Evolutionary conservation across 2,888 invertebrate species (phyloP).

Genomic region (Thysanoteuthis rhombus): DNA sequence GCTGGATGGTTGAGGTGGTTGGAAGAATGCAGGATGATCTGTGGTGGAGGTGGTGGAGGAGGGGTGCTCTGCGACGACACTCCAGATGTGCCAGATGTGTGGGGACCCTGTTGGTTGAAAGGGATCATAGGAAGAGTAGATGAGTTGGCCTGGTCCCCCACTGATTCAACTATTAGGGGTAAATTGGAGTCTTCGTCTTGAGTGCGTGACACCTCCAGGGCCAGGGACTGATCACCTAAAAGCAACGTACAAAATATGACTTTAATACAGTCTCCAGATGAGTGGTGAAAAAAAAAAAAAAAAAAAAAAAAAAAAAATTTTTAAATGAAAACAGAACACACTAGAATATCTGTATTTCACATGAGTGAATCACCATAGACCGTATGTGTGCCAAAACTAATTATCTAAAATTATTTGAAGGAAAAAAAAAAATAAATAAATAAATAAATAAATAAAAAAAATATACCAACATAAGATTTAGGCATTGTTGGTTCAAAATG

Average conservation of each 20-base stretch:
- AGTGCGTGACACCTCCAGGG: neutral
- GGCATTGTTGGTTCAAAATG: too few species aligned
- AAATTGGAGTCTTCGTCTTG: slow-evolving; percentile 17
- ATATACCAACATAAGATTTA: too few species aligned
- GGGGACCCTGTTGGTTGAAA: slow-evolving; percentile 48
- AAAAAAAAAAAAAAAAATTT: too few species aligned
- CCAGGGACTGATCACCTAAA: neutral
- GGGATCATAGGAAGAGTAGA: slow-evolving; percentile 50
- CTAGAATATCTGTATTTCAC: too few species aligned
- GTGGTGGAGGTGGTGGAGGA: slow-evolving; percentile 40
- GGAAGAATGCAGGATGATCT: slow-evolving; percentile 41
- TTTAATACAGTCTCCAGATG: neutral
- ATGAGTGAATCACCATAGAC: too few species aligned
- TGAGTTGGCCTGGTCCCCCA: slow-evolving; percentile 39
- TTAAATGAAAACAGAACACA: too few species aligned
- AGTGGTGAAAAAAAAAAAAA: neutral
- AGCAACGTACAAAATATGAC: neutral
- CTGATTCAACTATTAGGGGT: slow-evolving; percentile 27
- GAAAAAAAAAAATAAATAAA: too few species aligned
- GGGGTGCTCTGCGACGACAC: slow-evolving; percentile 19
- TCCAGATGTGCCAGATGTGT: slow-evolving; percentile 36
- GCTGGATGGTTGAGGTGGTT: slow-evolving; percentile 51
- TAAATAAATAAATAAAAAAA: too few species aligned
- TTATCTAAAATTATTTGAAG: too few species aligned
- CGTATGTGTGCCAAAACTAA: too few species aligned